Conservation (phyloP, 1,140 invertebrate species). For the Papilio helenus region DNA sequence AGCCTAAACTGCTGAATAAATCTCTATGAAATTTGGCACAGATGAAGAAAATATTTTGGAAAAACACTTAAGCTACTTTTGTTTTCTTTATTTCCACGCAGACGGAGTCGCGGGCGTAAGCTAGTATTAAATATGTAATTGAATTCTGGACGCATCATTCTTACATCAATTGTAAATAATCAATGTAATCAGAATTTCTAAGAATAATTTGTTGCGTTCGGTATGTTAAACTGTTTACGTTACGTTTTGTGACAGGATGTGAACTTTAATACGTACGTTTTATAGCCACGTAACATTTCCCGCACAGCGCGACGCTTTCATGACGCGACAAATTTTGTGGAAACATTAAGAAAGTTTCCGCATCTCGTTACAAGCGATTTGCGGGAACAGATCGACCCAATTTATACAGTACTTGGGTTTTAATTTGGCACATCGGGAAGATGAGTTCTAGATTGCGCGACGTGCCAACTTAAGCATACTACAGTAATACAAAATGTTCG, state of each 20-base stretch:
- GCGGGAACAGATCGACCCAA: conserved; percentile 21
- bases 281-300: conserved; percentile 32
- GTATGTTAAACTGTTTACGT: conserved; percentile 25
- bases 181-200: neutral
- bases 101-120: no score
- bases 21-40: no score
- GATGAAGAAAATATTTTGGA: no score
- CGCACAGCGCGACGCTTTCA: conserved; percentile 33
- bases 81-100: no score
- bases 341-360: conserved; percentile 36
- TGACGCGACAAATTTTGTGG: conserved; percentile 38
- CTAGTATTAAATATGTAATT: neutral
- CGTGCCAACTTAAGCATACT: neutral
- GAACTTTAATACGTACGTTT: conserved; percentile 23
- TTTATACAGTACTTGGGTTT: neutral
- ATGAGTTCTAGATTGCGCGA: neutral
- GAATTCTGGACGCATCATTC: neutral
- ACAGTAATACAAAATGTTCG: neutral
- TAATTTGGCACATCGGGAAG: neutral
- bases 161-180: neutral
- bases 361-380: conserved; percentile 15
- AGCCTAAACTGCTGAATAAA: no score
- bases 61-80: no score
- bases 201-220: conserved; percentile 21
- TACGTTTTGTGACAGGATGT: conserved; percentile 34